phyloP scores from a whole-genome alignment of 1,140 invertebrate species.

The Coenobita brevimanus region DNA sequence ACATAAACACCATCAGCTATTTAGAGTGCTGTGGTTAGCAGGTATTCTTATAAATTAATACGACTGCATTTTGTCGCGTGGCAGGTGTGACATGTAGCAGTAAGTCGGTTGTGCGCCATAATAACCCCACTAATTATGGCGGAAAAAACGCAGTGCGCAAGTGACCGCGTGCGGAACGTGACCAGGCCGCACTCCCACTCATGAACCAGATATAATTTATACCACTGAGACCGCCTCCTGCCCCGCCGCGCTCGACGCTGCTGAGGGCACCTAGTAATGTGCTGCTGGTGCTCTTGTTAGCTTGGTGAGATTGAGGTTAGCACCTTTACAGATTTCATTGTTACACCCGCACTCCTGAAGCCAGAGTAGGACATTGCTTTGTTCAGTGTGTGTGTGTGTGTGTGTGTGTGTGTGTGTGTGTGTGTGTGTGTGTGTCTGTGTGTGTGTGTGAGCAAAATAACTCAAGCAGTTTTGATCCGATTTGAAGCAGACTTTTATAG shows the following conservation, averaged over 20 bases:
- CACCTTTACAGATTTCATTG: too few species aligned
- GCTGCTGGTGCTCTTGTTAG: background rate
- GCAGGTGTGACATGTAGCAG: constrained; percentile 6
- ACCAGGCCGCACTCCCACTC: background rate
- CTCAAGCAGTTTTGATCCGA: too few species aligned
- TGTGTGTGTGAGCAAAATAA: too few species aligned
- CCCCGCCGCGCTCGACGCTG: background rate
- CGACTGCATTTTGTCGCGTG: background rate
- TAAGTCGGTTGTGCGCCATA: constrained; percentile 34
- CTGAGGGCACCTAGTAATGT: too few species aligned
- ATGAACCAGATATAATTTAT: background rate
- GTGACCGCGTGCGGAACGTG: constrained; percentile 24
- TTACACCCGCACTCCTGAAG: too few species aligned
- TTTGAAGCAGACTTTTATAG: background rate
- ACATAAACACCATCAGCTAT: too few species aligned
- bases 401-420: constrained; percentile 4
- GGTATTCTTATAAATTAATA: too few species aligned
- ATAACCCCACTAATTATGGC: constrained; percentile 35
- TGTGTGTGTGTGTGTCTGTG: constrained; percentile 25
- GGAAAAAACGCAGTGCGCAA: constrained; percentile 28
- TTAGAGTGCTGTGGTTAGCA: too few species aligned
- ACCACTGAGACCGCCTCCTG: background rate
- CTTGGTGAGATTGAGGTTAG: background rate
- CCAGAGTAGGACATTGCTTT: too few species aligned
- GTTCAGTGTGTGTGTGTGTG: background rate